Percentiles rank a stretch among this genome's conserved stretches.
phyloP scores from a whole-genome alignment of 53 echinoderm and acorn worm species.

The Stichopus horrens region DNA sequence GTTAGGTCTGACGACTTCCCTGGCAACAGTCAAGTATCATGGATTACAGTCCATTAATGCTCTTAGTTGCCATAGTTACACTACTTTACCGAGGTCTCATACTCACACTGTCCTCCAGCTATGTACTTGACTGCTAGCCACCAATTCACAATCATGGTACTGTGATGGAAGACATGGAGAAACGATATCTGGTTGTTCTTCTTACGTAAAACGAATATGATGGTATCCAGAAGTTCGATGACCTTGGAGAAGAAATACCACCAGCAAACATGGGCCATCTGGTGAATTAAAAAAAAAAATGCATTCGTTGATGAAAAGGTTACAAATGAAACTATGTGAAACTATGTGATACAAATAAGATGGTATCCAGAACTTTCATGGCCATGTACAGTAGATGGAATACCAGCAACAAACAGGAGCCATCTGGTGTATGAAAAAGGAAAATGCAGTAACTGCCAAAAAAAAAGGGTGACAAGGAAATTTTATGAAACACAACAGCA shows the following conservation, averaged over 20 bases:
- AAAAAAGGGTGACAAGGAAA: too few species aligned
- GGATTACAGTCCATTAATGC: too few species aligned
- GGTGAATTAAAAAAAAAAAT: conserved; percentile 1
- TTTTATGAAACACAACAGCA: too few species aligned
- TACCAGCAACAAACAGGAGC: too few species aligned
- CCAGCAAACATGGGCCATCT: conserved; percentile 95
- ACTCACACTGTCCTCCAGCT: conserved; percentile 92
- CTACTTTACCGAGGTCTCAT: neutral
- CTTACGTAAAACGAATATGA: conserved; percentile 89
- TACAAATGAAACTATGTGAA: too few species aligned
- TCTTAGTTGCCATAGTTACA: neutral
- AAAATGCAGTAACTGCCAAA: too few species aligned
- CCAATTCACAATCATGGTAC: conserved; percentile 86
- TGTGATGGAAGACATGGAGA: conserved; percentile 94
- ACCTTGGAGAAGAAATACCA: conserved; percentile 95
- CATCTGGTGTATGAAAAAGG: too few species aligned
- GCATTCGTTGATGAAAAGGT: neutral
- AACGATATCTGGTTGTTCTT: conserved; percentile 88
- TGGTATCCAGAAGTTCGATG: conserved; percentile 82
- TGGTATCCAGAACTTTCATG: too few species aligned
- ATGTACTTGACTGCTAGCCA: conserved; percentile 86
- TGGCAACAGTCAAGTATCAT: too few species aligned
- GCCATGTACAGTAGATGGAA: too few species aligned
- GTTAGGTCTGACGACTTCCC: too few species aligned
- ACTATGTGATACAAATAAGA: too few species aligned